Conservation (phyloP, 1,140 invertebrate species). For the Drosophila carrolli region DNA sequence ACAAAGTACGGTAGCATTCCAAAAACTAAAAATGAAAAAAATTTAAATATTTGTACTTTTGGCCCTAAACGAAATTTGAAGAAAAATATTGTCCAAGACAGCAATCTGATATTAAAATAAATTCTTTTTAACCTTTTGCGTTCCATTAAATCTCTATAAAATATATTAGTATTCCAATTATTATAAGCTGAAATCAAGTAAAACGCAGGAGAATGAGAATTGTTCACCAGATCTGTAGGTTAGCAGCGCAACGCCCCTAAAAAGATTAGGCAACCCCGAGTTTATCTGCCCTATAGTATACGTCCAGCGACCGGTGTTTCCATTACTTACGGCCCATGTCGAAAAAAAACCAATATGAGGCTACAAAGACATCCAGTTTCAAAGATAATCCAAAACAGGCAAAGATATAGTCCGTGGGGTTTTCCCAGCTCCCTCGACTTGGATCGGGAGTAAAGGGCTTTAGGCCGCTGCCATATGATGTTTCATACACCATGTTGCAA, state of each 20-base stretch:
- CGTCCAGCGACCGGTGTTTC: background rate
- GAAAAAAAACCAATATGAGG: conserved; percentile 59
- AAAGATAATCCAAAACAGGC: conserved; percentile 70
- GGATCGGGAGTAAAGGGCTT: conserved; percentile 71
- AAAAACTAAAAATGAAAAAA: conserved; percentile 38
- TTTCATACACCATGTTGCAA: conserved; percentile 66
- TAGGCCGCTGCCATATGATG: conserved; percentile 71
- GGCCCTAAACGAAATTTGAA: background rate
- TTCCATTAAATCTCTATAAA: too few species aligned
- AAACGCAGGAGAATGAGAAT: too few species aligned
- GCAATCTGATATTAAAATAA: background rate
- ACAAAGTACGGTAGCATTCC: conserved; percentile 60
- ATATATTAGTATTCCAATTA: too few species aligned
- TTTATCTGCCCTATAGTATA: conserved; percentile 5
- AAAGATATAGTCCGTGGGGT: conserved; percentile 67
- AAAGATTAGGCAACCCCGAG: conserved; percentile 23
- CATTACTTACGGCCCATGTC: conserved; percentile 68
- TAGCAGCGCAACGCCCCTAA: conserved; percentile 27
- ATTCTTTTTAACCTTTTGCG: too few species aligned
- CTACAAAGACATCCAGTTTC: conserved; percentile 64
- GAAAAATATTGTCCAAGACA: too few species aligned
- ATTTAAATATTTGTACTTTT: background rate
- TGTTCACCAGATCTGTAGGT: too few species aligned
- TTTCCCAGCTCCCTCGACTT: conserved; percentile 72
- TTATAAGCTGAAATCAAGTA: too few species aligned